These are phyloP conservation scores for Speoplatyrhinus poulsoni DNA, from an alignment of 2,113 vertebrate genomes.

Conservation along the genomic window DNA sequence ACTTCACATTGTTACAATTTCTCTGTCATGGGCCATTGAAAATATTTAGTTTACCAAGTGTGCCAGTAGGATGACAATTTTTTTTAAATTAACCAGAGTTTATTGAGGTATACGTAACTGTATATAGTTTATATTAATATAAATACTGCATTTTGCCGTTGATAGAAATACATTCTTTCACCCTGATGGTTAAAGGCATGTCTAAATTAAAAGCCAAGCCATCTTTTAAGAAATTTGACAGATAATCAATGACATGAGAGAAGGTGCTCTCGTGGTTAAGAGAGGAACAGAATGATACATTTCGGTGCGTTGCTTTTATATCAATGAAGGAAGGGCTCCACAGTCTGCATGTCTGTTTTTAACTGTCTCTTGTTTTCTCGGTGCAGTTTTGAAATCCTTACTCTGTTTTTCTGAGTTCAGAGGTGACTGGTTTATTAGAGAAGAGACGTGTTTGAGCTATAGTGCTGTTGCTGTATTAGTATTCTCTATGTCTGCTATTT, in stretches of 20 bases:
- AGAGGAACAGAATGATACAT: conserved; percentile 52
- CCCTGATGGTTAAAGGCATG: conserved; percentile 9
- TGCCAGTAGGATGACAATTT: conserved; percentile 4
- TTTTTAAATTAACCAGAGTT: no score
- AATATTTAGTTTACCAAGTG: conserved; percentile 6
- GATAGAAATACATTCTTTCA: not conserved
- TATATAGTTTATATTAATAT: no score
- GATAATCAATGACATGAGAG: conserved; percentile 42
- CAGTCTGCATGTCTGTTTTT: conserved; percentile 41
- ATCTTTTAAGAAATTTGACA: conserved; percentile 41
- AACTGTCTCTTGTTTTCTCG: conserved; percentile 25
- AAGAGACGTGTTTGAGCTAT: conserved; percentile 38
- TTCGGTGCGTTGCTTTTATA: conserved; percentile 48
- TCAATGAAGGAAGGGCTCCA: conserved; percentile 51
- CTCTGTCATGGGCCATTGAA: not conserved
- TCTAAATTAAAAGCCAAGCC: conserved; percentile 39
- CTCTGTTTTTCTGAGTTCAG: conserved; percentile 5
- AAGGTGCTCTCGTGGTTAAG: conserved; percentile 56
- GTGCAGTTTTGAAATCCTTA: no score
- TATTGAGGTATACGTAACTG: no score
- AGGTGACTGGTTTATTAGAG: conserved; percentile 67
- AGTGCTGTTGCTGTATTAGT: not conserved
- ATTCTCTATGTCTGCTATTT: not conserved
- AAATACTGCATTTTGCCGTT: not conserved
- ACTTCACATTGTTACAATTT: conserved; percentile 18